Conservation (phyloP, 2,888 invertebrate species). For the Ophion ellenae region DNA sequence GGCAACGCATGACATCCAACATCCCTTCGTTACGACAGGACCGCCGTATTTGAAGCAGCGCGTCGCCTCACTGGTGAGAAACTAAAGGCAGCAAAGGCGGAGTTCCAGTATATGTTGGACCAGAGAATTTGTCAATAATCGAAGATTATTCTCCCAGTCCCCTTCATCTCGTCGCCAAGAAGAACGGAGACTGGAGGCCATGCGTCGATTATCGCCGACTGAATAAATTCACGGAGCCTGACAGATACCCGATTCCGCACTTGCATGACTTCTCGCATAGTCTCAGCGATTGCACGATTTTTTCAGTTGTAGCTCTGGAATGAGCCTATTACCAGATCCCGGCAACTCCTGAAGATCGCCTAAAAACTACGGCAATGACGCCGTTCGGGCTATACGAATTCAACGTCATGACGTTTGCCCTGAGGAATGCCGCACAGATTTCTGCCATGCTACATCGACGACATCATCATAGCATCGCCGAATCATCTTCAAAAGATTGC, state of each 20-base stretch:
- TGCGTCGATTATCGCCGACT: constrained; percentile 37
- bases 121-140: constrained; percentile 72
- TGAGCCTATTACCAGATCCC: no score
- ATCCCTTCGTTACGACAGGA: constrained; percentile 61
- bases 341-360: no score
- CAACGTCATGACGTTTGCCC: no score
- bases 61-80: constrained; percentile 69
- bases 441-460: no score
- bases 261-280: no score
- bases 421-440: no score
- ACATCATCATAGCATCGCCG: no score
- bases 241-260: constrained; percentile 43
- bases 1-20: constrained; percentile 7
- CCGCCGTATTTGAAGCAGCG: constrained; percentile 56
- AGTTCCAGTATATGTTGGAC: constrained; percentile 69
- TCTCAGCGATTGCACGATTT: no score
- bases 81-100: constrained; percentile 66
- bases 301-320: no score
- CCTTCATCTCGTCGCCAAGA: constrained; percentile 28
- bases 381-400: no score
- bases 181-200: constrained; percentile 33
- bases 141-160: constrained; percentile 60
- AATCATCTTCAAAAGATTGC: no score
- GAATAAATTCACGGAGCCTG: constrained; percentile 44
- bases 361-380: no score